These are phyloP conservation scores for Petrolisthes cinctipes DNA, from an alignment of 2,888 invertebrate genomes.

Conservation along the genomic window DNA sequence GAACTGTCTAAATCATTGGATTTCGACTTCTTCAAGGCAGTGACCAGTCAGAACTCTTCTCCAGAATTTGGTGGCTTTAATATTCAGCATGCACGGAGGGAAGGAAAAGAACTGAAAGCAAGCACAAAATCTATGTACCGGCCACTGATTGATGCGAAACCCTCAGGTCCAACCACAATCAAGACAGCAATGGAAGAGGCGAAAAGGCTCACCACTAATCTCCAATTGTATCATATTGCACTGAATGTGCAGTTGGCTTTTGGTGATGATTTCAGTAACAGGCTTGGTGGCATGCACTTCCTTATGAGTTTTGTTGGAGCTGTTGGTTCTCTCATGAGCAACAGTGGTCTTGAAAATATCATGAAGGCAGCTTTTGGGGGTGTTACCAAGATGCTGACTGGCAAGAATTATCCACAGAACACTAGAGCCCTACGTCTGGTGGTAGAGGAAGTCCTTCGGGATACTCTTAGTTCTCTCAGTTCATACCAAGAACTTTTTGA, in stretches of 20 bases:
- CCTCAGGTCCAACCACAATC: conserved; percentile 3
- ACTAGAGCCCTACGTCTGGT: neutral
- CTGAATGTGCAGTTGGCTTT: conserved; percentile 10
- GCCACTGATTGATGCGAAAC: conserved; percentile 11
- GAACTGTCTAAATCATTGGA: neutral
- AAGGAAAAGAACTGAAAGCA: neutral
- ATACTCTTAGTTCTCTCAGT: neutral
- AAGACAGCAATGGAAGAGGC: conserved; percentile 12
- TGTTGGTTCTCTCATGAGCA: neutral
- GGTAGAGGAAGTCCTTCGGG: conserved; percentile 22
- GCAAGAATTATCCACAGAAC: neutral
- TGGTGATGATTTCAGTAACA: conserved; percentile 15
- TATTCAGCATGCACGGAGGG: neutral
- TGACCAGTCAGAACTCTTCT: neutral
- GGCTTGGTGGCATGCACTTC: conserved; percentile 5
- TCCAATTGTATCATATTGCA: conserved; percentile 6
- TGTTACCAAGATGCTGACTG: neutral
- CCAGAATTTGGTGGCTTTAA: neutral
- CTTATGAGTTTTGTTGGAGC: conserved; percentile 18
- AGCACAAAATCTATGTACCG: neutral
- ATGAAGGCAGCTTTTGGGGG: neutral
- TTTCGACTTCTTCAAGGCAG: neutral
- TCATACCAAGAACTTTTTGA: conserved; percentile 15
- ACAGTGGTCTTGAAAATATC: neutral
- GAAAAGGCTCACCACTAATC: conserved; percentile 13